phyloP scores from a whole-genome alignment of 2,113 vertebrate genomes.

The Pseudois nayaur region DNA sequence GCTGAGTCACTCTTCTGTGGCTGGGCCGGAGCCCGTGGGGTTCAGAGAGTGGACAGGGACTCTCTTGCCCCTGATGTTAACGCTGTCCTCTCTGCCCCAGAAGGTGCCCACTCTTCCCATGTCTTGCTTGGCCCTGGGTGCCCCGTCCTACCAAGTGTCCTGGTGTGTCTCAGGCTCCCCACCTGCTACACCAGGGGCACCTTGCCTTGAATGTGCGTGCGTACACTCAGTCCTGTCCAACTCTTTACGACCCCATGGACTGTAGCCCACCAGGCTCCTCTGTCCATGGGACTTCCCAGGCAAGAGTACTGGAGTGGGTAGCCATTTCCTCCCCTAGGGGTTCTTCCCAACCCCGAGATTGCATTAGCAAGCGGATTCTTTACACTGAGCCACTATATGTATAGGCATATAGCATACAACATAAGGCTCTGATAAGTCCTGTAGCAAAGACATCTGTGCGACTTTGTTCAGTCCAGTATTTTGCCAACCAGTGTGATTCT shows the following conservation, averaged over 20 bases:
- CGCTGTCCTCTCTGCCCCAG: accelerated
- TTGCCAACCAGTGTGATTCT: not conserved
- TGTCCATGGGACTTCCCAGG: not conserved
- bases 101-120: not conserved
- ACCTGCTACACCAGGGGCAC: not conserved
- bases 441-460: not conserved
- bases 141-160: accelerated
- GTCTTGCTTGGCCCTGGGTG: not conserved
- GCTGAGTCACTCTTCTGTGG: not conserved
- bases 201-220: not conserved
- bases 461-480: not conserved
- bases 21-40: accelerated
- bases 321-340: not conserved
- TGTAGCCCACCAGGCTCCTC: not conserved
- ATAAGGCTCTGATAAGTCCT: not conserved
- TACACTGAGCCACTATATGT: not conserved
- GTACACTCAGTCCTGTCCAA: not conserved
- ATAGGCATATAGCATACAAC: accelerated
- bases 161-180: accelerated
- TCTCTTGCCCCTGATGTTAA: too few relatives aligned
- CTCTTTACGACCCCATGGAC: not conserved
- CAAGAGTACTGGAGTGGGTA: not conserved
- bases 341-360: not conserved
- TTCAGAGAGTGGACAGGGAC: accelerated
- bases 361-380: not conserved